Evolutionary conservation across 2,113 vertebrate species (phyloP).

Genomic region (Shinisaurus crocodilurus): DNA sequence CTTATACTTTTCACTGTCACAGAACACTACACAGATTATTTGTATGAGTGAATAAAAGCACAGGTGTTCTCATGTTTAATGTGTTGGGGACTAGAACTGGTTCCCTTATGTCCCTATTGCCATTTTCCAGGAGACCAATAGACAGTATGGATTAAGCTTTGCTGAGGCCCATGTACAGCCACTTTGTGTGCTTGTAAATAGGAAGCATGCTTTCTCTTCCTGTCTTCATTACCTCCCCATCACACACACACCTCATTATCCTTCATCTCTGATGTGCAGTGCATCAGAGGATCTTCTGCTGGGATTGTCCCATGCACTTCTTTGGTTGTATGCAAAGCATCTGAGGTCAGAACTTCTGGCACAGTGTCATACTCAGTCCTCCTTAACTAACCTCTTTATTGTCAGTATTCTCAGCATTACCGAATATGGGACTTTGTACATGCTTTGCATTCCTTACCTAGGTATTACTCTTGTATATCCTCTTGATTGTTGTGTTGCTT

Average conservation of each 20-base stretch:
- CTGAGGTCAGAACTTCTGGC: neutral
- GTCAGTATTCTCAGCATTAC: neutral
- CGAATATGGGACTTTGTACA: neutral
- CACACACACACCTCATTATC: neutral
- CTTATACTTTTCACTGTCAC: neutral
- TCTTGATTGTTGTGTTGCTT: neutral
- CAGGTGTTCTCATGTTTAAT: neutral
- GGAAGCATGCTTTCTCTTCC: neutral
- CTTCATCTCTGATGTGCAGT: too few species aligned
- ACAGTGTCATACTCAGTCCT: neutral
- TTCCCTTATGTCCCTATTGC: neutral
- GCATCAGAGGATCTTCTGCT: neutral
- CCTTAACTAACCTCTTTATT: neutral
- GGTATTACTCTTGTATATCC: neutral
- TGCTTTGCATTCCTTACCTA: neutral
- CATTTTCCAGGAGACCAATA: neutral
- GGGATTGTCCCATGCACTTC: neutral
- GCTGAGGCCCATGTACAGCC: neutral
- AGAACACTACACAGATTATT: neutral
- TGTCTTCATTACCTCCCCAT: neutral
- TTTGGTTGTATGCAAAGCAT: neutral
- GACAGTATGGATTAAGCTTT: rapidly evolving
- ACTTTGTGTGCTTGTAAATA: too few species aligned
- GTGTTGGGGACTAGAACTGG: too few species aligned
- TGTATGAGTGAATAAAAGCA: neutral